Evolutionary conservation across 2,797 vertebrate species (phyloP).

Genomic region (Arrhamphus sclerolepis): DNA sequence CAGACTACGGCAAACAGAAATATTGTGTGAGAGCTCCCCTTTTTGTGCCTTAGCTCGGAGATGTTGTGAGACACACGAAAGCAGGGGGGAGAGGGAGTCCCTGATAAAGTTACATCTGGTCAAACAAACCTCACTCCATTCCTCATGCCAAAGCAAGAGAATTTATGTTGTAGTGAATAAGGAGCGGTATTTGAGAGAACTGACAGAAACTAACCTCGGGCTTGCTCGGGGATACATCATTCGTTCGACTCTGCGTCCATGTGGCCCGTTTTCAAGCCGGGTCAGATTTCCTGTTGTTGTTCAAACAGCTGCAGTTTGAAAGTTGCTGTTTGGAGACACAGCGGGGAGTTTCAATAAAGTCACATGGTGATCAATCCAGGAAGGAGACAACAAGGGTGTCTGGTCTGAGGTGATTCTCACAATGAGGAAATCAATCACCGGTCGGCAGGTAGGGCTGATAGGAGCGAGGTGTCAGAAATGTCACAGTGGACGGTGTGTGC

Average conservation of each 20-base stretch:
- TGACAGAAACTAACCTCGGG: conserved; percentile 71
- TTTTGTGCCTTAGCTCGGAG: conserved; percentile 66
- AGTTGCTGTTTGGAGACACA: conserved; percentile 24
- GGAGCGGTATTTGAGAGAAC: conserved; percentile 65
- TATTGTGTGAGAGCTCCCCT: conserved; percentile 77
- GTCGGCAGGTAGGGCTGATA: conserved; percentile 44
- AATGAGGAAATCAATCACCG: conserved; percentile 62
- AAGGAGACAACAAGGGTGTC: conserved; percentile 22
- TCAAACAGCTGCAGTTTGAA: conserved; percentile 50
- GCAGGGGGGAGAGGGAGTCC: conserved; percentile 46
- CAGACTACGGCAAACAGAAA: conserved; percentile 82
- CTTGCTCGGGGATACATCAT: conserved; percentile 63
- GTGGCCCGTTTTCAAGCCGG: conserved; percentile 47
- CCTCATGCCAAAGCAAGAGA: conserved; percentile 64
- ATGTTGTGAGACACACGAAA: conserved; percentile 68
- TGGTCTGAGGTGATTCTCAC: conserved; percentile 36
- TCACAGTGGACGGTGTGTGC: conserved; percentile 54
- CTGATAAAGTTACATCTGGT: conserved; percentile 80
- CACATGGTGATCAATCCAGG: conserved; percentile 37
- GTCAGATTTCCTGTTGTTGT: conserved; percentile 51
- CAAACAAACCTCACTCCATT: conserved; percentile 78
- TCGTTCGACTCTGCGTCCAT: conserved; percentile 55
- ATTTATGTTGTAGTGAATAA: conserved; percentile 68
- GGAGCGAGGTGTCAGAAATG: conserved; percentile 59
- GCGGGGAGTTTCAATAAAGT: conserved; percentile 19